Percentiles rank a stretch among this genome's conserved stretches.
Evolutionary conservation across 2,888 invertebrate genomes (phyloP).

Genomic region (Ochropleura plecta): DNA sequence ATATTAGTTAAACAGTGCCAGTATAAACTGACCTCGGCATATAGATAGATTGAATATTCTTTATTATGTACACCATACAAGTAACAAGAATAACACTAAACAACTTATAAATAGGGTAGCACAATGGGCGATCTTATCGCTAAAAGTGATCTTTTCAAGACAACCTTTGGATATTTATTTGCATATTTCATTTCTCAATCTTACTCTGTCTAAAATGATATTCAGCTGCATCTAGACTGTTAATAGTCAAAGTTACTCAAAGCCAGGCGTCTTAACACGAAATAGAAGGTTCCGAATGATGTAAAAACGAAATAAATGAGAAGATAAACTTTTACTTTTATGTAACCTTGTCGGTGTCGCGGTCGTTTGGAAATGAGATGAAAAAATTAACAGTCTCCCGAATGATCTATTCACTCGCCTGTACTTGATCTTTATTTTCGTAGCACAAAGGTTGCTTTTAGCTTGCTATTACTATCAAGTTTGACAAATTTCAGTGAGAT

Average conservation of each 20-base stretch:
- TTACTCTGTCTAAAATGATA: background rate
- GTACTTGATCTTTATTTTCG: background rate
- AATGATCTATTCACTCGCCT: background rate
- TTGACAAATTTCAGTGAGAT: background rate
- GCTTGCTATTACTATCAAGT: background rate
- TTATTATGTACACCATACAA: too few species aligned
- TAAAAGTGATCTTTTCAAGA: too few species aligned
- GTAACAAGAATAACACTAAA: too few species aligned
- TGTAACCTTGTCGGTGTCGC: background rate
- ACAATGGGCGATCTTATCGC: too few species aligned
- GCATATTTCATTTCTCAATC: too few species aligned
- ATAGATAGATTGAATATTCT: too few species aligned
- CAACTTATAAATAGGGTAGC: too few species aligned
- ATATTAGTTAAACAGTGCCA: background rate
- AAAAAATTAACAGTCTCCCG: background rate
- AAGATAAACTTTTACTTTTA: background rate
- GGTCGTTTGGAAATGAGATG: background rate
- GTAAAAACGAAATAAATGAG: background rate
- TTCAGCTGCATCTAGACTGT: background rate
- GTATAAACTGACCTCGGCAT: conserved; percentile 3
- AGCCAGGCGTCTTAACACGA: background rate
- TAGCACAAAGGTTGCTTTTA: background rate
- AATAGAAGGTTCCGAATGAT: background rate
- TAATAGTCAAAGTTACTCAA: background rate
- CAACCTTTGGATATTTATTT: too few species aligned